Evolutionary conservation across 2,797 vertebrate genomes (phyloP), one percentile per base, ranked within the genome.

Genomic region (Lepilemur septentrionalis): DNA sequence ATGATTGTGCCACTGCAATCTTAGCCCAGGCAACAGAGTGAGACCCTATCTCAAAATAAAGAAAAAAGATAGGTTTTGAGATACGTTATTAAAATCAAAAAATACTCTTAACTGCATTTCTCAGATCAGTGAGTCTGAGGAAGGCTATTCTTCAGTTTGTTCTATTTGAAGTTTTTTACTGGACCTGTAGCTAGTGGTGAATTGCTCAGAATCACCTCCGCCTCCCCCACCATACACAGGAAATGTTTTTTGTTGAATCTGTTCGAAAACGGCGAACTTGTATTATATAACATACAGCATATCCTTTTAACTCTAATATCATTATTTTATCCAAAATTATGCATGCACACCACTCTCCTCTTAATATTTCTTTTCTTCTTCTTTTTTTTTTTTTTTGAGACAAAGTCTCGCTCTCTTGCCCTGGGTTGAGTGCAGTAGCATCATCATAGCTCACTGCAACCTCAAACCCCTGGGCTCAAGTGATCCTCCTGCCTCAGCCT

Each of bases 71-170:
- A 79, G 35, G 35, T 92, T 94, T 94, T 28, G 65, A 55, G 48
- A 52, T 63, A 76, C 9, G 4, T 93, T 88, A 55, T 69, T 87
- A 81, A 86, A 79, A 88, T 82, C 8, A 52, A 72, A 48, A 73
- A 84, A 35, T 20, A 38, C 4, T 52, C 69, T 70, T 46, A 35
- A 35, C 30, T 94, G n/a, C 2, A 3, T 86, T 89, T 93, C 61
- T 94, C 63, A 89, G 80, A 38, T 80, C 70, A 43, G 3, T 35
- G 57, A 85, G 57, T 25, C 41, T 35, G 6, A 84, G 57, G 7
- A 38, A 94, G 76, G 69, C 61, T 78, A 3, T 72, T 81, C 89
- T 93, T 83, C 38, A 50, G 38, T 93, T 94, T 85, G 87, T 61
- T 96, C 76, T 67, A 30, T 73, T 52, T 83, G 35, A 20, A 22